These are phyloP conservation scores for Micronisus gabar DNA, from an alignment of 2,113 vertebrate species.

Conservation along the genomic window DNA sequence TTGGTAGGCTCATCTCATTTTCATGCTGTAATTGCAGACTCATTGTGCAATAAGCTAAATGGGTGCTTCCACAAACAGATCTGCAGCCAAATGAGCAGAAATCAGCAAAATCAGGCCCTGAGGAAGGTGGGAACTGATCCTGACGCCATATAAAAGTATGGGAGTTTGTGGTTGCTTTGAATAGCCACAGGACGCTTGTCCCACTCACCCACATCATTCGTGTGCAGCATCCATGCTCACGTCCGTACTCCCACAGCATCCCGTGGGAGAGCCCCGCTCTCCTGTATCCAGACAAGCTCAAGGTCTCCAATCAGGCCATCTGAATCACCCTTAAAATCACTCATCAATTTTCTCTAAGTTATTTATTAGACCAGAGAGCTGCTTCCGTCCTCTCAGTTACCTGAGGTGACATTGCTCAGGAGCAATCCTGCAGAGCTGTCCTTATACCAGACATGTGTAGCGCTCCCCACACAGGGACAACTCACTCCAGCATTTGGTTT, in stretches of 20 bases:
- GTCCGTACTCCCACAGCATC: fast-evolving
- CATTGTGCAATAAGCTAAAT: neutral
- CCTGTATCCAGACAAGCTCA: neutral
- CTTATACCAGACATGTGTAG: fast-evolving
- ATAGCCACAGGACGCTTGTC: neutral
- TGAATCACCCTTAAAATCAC: neutral
- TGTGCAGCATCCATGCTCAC: neutral
- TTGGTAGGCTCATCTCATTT: neutral
- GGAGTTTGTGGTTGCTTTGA: neutral
- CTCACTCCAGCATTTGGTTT: neutral
- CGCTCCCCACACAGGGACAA: neutral
- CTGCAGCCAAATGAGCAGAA: neutral
- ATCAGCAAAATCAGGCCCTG: neutral
- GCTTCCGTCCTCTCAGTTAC: neutral
- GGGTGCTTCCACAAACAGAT: neutral
- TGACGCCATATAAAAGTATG: fast-evolving
- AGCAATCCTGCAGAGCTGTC: neutral
- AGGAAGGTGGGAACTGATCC: neutral
- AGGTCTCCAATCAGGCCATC: neutral
- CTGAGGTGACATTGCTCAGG: neutral
- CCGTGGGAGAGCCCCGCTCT: neutral
- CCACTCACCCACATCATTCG: neutral
- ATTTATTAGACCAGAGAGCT: neutral
- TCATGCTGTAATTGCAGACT: neutral
- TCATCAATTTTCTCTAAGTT: neutral